Base-by-base conservation (phyloP, 2,888 invertebrate genomes). In the Ptycholaimellus sp. region DNA sequence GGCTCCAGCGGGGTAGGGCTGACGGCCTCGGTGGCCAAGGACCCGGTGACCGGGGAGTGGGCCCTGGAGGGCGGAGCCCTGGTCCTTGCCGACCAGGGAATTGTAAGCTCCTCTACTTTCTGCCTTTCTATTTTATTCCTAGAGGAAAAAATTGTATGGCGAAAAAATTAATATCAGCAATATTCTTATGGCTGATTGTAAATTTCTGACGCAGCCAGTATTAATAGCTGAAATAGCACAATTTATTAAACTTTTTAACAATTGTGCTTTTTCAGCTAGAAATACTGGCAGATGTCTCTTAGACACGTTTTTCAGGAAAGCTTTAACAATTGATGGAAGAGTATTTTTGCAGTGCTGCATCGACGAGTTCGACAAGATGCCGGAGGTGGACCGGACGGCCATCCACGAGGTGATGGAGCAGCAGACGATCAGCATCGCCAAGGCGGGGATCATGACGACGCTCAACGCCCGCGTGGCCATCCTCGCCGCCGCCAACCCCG, bases 301-400 rank as follows among this genome's bases (percentile, higher is more conserved):
- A n/a, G n/a, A n/a, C n/a, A n/a, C n/a, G n/a, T n/a, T n/a, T n/a
- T n/a, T n/a, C n/a, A n/a, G n/a, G n/a, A n/a, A n/a, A n/a, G n/a
- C n/a, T n/a, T n/a, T n/a, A n/a, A n/a, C n/a, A n/a, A n/a, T n/a
- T n/a, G n/a, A n/a, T n/a, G n/a, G n/a, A n/a, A n/a, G n/a, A n/a
- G n/a, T n/a, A n/a, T n/a, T 33, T 35, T 4, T 4, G 4, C 21
- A 30, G 18, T 96, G 96, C 61, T 96, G 93, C 62, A 96, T 99
- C 59, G 96, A 99, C 60, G 96, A 99, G 66, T 99, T 99, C 61
- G 96, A 99, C 65, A 99, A 96, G 66, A 90, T 96, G 93, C 79
- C 83, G 34, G 93, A 96, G 46, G 62, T 65, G 30, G 93, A 96
- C 63, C 71, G 87, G 53, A 83, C 83, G 1, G 81, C 87, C 38